Evolutionary conservation across 2,888 invertebrate species (phyloP).

Genomic region (Epinotia demarniana): DNA sequence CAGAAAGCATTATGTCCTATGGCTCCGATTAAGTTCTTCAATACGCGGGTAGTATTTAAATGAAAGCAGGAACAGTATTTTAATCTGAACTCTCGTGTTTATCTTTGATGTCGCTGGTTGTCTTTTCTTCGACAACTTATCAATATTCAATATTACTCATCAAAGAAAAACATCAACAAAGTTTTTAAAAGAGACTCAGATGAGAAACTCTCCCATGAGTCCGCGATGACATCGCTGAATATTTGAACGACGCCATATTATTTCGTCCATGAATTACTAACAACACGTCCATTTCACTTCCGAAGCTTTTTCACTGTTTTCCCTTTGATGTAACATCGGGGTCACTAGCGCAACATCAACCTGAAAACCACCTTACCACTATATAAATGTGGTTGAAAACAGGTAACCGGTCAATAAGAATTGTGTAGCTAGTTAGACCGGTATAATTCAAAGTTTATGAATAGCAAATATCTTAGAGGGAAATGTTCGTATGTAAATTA

Average conservation of each 20-base stretch:
- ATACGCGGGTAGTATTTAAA: too few relatives aligned
- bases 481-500: slow-evolving; percentile 39
- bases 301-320: slow-evolving; percentile 31
- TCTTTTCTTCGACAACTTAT: background rate
- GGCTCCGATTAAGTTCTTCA: too few relatives aligned
- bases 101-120: background rate
- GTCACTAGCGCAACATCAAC: slow-evolving; percentile 6
- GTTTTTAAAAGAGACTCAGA: background rate
- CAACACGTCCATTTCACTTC: slow-evolving; percentile 28
- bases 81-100: too few relatives aligned
- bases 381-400: background rate
- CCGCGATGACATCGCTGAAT: slow-evolving; percentile 30
- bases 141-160: background rate
- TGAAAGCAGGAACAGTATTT: too few relatives aligned
- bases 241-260: slow-evolving; percentile 34
- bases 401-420: background rate
- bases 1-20: too few relatives aligned
- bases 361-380: background rate
- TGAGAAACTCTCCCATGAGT: background rate
- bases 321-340: slow-evolving; percentile 26
- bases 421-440: slow-evolving; percentile 32
- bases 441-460: slow-evolving; percentile 39
- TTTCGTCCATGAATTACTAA: slow-evolving; percentile 40
- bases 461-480: slow-evolving; percentile 36
- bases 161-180: background rate